Evolutionary conservation across 2,113 vertebrate species (phyloP), one percentile per base, ranked within the genome.

Genomic region (Dryoscopus gambensis): DNA sequence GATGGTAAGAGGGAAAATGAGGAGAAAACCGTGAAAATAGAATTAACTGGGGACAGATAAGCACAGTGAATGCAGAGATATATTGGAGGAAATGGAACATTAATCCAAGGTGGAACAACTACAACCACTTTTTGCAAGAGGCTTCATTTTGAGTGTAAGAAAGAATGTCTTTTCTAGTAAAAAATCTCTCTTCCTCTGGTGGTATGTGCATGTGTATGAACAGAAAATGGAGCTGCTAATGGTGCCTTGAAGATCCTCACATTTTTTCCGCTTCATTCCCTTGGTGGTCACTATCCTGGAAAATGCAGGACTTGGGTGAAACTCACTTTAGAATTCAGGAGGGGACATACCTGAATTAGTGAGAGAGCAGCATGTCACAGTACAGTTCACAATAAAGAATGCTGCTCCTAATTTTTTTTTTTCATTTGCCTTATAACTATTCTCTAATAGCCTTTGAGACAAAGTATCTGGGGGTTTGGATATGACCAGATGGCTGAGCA

Each of bases 401-500:
- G 57, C 81, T 79, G 80, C 42, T 53, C 40, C 75, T 93, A 9
- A 1, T n/a, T 33, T 44, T 67, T 63, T 65, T 35, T 49, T 73
- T 81, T 25, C 13, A 21, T 75, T 83, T 83, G 21, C 37, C 42
- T 95, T 89, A 77, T 95, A 95, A 86, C 78, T 87, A 5, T 86
- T 90, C 82, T 88, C 78, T 91, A 81, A 56, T 9, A 92, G 85
- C 93, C 78, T 95, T 84, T 78, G 96, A 90, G 89, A 64, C 18
- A 19, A 69, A 87, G 62, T 86, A 31, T 84, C 89, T 89, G 39
- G 95, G 96, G 92, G 65, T 37, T 95, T 96, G 91, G 78, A 77
- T 93, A 31, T 93, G 73, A 65, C 79, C 55, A 96, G 86, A 94
- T 92, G 92, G 91, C 87, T 97, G 87, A 91, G 77, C 94, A 87